phyloP scores from a whole-genome alignment of 2,888 invertebrate genomes.

The Coelopa pilipes region DNA sequence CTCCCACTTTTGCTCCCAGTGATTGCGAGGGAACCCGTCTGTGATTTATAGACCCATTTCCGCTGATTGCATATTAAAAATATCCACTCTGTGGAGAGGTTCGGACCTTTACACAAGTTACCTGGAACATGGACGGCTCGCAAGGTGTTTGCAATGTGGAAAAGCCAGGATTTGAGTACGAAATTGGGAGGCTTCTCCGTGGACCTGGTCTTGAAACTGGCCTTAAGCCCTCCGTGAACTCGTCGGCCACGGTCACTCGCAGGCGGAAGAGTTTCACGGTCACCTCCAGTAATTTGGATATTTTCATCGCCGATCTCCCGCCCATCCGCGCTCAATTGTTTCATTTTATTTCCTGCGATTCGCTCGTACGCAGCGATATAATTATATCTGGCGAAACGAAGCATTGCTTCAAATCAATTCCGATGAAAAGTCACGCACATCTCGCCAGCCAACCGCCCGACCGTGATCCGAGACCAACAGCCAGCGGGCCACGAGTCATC shows the following conservation, averaged over 20 bases:
- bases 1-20: not conserved
- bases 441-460: not conserved
- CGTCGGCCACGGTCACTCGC: not conserved
- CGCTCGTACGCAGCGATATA: not conserved
- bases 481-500: not conserved
- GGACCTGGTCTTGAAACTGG: not conserved
- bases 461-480: not conserved
- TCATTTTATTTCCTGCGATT: not conserved
- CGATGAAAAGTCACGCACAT: conserved; percentile 12
- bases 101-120: too few relatives aligned
- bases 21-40: not conserved
- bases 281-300: not conserved
- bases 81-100: too few relatives aligned
- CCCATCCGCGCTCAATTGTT: too few relatives aligned
- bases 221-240: not conserved
- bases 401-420: not conserved
- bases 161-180: too few relatives aligned
- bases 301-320: too few relatives aligned
- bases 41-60: not conserved
- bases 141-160: too few relatives aligned
- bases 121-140: too few relatives aligned
- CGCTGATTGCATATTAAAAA: too few relatives aligned
- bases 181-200: not conserved
- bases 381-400: not conserved
- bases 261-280: too few relatives aligned